These are phyloP conservation scores for Anolis apletophallus DNA, from an alignment of 2,797 vertebrate genomes.

Conservation along the genomic window DNA sequence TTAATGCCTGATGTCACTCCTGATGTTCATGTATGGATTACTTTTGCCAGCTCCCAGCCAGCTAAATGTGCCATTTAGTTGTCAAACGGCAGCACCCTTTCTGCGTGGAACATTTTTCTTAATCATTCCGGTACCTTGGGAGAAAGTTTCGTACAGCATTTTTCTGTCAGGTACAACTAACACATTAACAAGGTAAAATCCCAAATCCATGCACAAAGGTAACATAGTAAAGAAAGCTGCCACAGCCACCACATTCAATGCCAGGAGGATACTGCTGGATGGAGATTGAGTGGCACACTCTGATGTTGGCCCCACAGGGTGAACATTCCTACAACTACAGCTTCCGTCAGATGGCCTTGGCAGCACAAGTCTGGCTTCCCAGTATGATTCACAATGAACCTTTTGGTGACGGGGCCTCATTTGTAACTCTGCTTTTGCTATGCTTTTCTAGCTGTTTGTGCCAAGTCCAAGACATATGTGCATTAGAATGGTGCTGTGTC, in stretches of 20 bases:
- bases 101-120: conserved; percentile 19
- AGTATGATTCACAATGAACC: conserved; percentile 13
- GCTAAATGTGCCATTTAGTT: conserved; percentile 17
- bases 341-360: conserved; percentile 49
- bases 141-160: neutral
- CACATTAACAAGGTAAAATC: neutral
- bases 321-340: neutral
- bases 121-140: conserved; percentile 18
- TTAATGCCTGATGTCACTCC: conserved; percentile 28
- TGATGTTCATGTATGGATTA: conserved; percentile 21
- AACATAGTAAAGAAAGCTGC: fast-evolving
- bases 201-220: neutral
- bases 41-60: conserved; percentile 3
- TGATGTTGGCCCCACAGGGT: neutral
- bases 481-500: neutral
- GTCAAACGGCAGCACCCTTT: neutral
- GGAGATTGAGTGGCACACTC: fast-evolving
- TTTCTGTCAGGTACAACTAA: fast-evolving
- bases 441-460: conserved; percentile 16
- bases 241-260: fast-evolving
- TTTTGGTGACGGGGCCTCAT: neutral
- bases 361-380: conserved; percentile 12
- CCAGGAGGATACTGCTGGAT: neutral
- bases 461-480: neutral
- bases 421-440: neutral